Evolutionary conservation across 2,113 vertebrate genomes (phyloP).

Genomic region (Pampusana beccarii): DNA sequence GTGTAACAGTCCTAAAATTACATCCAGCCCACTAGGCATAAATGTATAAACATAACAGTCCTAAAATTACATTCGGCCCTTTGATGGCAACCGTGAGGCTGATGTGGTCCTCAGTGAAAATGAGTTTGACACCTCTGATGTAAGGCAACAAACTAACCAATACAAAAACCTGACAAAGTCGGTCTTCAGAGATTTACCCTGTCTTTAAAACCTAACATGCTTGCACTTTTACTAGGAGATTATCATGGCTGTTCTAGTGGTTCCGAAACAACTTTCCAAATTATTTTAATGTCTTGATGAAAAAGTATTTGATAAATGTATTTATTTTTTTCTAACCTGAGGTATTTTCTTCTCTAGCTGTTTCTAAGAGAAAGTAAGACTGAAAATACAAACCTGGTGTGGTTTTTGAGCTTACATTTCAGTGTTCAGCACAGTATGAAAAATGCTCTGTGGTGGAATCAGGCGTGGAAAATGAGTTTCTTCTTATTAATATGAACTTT

Average conservation of each 20-base stretch:
- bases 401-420: background rate
- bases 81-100: too few relatives aligned
- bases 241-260: background rate
- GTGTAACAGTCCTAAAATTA: too few relatives aligned
- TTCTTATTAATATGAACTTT: background rate
- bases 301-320: background rate
- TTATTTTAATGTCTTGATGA: background rate
- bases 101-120: too few relatives aligned
- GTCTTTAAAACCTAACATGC: background rate
- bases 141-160: background rate
- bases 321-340: background rate
- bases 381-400: background rate
- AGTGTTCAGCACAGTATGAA: background rate
- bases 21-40: too few relatives aligned
- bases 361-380: background rate
- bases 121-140: too few relatives aligned
- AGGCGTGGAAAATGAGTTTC: background rate
- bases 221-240: background rate
- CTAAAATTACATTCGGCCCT: too few relatives aligned
- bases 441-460: background rate
- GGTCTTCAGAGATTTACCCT: background rate
- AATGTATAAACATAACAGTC: too few relatives aligned
- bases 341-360: background rate
- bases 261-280: background rate
- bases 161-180: rapidly evolving